Evolutionary conservation across 2,113 vertebrate genomes (phyloP), one percentile per base, ranked within the genome.

Genomic region (Rhizomys pruinosus): DNA sequence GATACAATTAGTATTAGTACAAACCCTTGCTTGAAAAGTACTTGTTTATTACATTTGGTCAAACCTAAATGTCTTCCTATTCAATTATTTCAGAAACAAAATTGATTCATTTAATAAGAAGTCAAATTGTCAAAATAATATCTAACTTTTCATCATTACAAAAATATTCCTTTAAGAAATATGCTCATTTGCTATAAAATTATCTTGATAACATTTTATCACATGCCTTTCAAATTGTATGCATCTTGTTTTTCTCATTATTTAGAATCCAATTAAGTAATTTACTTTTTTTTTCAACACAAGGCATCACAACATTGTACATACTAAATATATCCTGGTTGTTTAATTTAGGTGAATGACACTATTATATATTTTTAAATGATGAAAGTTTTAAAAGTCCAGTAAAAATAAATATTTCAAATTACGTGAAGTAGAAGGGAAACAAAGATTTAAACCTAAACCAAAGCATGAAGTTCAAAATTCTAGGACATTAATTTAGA

Each of bases 101-200:
- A 90, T 72, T 76, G 87, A 71, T 85, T 74, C 1, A 32, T 82
- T 90, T 92, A 92, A 77, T 86, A 93, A 92, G 3, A 72, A 61
- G 3, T 64, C 47, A 92, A 20, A 55, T 84, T 95, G 95, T 92
- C 2, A 72, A 84, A 90, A 73, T 22, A 92, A 84, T 61, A 55
- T 20, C 5, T 47, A 85, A 2, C 63, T 32, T 84, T 73, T 87
- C 20, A 84, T 91, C 22, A 79, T 92, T 88, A 73, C 0, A 73
- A 37, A 93, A 72, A 15, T 42, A 85, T 90, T 47, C 39, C 42
- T 27, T 79, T 63, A 87, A 32, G 42, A 22, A 87, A 93, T 74
- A 86, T 52, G 11, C 52, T 89, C 20, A 72, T 23, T 69, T 32
- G 25, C 11, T 85, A 47, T 61, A 94, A 93, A 64, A 29, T 37